phyloP scores from a whole-genome alignment of 1,140 invertebrate genomes.

The Atta cephalotes region DNA sequence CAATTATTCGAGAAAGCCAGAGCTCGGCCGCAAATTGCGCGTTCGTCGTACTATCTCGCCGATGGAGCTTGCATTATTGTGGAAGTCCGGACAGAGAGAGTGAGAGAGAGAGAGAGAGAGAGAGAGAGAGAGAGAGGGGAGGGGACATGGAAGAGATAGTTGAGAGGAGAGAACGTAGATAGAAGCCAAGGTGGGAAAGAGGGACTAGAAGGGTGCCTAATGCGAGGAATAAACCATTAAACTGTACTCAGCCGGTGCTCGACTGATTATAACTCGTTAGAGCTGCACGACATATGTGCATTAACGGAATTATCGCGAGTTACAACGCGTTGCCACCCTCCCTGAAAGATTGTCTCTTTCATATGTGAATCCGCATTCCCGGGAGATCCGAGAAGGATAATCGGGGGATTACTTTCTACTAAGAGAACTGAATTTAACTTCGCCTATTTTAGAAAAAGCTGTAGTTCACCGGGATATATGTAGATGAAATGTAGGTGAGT shows the following conservation, averaged over 20 bases:
- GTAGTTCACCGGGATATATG: too few species aligned
- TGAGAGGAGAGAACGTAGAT: conserved; percentile 23
- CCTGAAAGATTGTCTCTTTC: conserved; percentile 45
- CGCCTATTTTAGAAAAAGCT: neutral
- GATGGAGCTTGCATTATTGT: conserved; percentile 53
- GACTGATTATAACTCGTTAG: conserved; percentile 81
- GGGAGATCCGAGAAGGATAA: neutral
- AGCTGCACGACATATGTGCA: conserved; percentile 77
- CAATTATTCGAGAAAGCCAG: conserved; percentile 73
- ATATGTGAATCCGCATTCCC: conserved; percentile 11
- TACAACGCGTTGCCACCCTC: conserved; percentile 18
- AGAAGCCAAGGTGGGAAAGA: conserved; percentile 51
- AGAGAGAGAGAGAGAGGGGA: neutral
- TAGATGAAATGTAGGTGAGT: neutral
- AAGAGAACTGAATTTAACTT: neutral
- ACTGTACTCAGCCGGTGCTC: conserved; percentile 77
- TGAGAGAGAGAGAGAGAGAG: neutral
- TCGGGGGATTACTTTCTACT: neutral
- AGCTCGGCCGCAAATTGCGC: conserved; percentile 68
- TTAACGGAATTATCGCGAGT: conserved; percentile 77
- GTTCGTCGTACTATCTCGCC: conserved; percentile 54
- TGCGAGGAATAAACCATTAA: conserved; percentile 79
- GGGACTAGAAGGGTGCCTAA: conserved; percentile 54
- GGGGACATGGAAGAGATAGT: neutral
- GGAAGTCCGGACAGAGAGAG: conserved; percentile 6